Evolutionary conservation across 2,888 invertebrate species (phyloP).

Genomic region (Nycteola revayana): DNA sequence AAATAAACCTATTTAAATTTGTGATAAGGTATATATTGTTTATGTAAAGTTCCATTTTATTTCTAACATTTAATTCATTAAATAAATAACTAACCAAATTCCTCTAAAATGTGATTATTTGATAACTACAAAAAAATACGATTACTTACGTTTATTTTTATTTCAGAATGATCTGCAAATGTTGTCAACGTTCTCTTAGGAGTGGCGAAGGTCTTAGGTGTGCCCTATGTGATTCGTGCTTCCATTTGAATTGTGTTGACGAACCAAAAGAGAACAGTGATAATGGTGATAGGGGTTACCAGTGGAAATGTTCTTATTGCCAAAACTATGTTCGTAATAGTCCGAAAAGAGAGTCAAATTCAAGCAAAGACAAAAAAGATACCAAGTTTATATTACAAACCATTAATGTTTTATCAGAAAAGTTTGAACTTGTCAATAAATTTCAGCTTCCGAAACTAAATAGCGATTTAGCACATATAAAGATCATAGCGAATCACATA

Average conservation of each 20-base stretch:
- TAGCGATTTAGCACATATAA: slow-evolving; percentile 52
- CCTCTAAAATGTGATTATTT: too few relatives aligned
- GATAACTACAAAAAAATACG: too few relatives aligned
- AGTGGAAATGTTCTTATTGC: slow-evolving; percentile 59
- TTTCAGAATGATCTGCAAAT: slow-evolving; percentile 51
- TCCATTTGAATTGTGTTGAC: slow-evolving; percentile 38
- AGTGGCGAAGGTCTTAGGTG: slow-evolving; percentile 46
- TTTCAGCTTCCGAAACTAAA: slow-evolving; percentile 62
- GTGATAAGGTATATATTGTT: too few relatives aligned
- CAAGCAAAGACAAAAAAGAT: slow-evolving; percentile 29
- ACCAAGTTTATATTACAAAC: slow-evolving; percentile 32
- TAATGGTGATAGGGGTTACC: slow-evolving; percentile 47
- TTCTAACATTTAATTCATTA: too few relatives aligned
- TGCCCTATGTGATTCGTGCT: slow-evolving; percentile 44
- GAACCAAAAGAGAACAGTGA: slow-evolving; percentile 36
- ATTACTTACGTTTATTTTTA: too few relatives aligned
- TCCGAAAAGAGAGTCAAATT: slow-evolving; percentile 17
- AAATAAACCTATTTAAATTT: too few relatives aligned
- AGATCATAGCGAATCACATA: slow-evolving; percentile 48
- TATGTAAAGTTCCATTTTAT: too few relatives aligned
- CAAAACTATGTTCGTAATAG: slow-evolving; percentile 36
- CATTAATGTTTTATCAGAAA: slow-evolving; percentile 49
- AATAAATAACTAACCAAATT: too few relatives aligned
- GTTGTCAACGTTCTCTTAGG: slow-evolving; percentile 45
- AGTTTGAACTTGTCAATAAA: slow-evolving; percentile 63